These are phyloP conservation scores for Nephila pilipes DNA, from an alignment of 1,140 invertebrate genomes.

Conservation along the genomic window DNA sequence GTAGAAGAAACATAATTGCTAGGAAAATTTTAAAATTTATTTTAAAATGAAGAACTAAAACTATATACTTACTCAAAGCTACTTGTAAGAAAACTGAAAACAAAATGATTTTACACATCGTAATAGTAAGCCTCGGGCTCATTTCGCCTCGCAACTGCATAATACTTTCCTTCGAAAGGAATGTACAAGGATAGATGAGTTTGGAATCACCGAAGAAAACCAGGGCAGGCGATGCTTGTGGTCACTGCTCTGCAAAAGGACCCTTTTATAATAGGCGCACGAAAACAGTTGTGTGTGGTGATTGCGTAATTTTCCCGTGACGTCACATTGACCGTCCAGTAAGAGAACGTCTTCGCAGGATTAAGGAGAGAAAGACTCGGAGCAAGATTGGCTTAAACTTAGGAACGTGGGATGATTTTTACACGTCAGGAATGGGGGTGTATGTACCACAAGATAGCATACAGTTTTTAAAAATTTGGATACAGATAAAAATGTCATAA, in stretches of 20 bases:
- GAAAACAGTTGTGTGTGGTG: slow-evolving; percentile 22
- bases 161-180: not conserved
- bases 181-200: not conserved
- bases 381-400: slow-evolving; percentile 51
- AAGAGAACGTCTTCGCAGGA: slow-evolving; percentile 8
- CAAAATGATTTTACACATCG: slow-evolving; percentile 40
- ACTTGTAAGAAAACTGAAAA: slow-evolving; percentile 29
- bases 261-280: slow-evolving; percentile 52
- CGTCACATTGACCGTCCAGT: slow-evolving; percentile 51
- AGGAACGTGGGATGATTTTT: slow-evolving; percentile 33
- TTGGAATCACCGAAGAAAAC: slow-evolving; percentile 22
- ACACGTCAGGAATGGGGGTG: not conserved
- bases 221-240: slow-evolving; percentile 22
- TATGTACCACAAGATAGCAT: not conserved
- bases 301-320: slow-evolving; percentile 42
- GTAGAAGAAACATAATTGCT: too few species aligned
- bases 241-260: not conserved
- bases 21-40: too few species aligned
- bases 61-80: slow-evolving; percentile 41
- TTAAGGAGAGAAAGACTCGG: not conserved
- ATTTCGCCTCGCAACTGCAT: not conserved
- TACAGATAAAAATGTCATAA: not conserved
- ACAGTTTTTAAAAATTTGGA: not conserved
- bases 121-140: not conserved
- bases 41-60: not conserved